phyloP scores from a whole-genome alignment of 2,797 vertebrate species.

The Notolabrus celidotus region DNA sequence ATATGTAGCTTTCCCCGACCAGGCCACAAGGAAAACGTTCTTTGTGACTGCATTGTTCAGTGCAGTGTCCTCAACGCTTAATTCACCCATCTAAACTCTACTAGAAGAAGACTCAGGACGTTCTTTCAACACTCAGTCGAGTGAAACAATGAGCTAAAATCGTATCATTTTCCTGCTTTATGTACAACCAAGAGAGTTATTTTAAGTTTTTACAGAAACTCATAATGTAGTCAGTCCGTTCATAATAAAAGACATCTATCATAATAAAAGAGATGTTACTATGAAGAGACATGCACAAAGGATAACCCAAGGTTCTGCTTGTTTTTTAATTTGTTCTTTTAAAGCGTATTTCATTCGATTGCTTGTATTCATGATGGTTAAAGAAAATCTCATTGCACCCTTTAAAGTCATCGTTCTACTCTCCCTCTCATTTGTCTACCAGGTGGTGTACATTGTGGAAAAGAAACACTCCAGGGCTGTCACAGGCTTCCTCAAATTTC shows the following conservation, averaged over 20 bases:
- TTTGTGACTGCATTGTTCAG: too few species aligned
- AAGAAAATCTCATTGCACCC: too few species aligned
- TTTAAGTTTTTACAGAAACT: background rate
- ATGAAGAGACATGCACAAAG: background rate
- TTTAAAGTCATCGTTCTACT: background rate
- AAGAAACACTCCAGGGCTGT: slow-evolving; percentile 95
- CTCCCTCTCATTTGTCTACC: slow-evolving; percentile 17
- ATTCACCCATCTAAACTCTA: too few species aligned
- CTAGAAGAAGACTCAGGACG: too few species aligned
- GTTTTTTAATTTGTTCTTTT: background rate
- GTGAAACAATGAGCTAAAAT: background rate
- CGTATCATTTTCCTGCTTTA: background rate
- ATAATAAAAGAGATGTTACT: background rate
- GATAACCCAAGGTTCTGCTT: background rate
- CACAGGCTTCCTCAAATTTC: slow-evolving; percentile 92
- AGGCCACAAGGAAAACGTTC: background rate
- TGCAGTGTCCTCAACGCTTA: too few species aligned
- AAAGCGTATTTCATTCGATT: background rate
- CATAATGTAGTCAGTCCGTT: background rate
- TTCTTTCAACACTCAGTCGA: background rate
- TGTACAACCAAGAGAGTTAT: background rate
- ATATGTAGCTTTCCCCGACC: background rate
- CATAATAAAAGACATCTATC: background rate
- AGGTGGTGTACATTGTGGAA: slow-evolving; percentile 96
- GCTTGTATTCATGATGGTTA: background rate